Base-by-base conservation (phyloP, 1,140 invertebrate genomes). In the Megalonaias nervosa region DNA sequence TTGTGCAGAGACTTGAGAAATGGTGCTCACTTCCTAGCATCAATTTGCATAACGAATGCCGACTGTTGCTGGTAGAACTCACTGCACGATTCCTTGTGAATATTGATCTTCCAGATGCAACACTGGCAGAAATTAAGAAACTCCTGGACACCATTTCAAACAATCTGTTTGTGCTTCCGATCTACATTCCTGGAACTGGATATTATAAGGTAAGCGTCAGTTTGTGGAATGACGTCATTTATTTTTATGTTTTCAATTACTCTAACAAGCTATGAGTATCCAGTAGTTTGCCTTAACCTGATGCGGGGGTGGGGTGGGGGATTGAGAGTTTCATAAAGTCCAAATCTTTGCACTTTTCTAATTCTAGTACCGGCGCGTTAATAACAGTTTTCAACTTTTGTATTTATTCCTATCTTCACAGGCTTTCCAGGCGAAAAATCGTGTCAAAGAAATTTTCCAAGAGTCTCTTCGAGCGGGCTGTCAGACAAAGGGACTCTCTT, bases 111-210 rank as follows among this genome's bases (percentile, higher is more conserved):
- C 55, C 16, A 21, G 64, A 75, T 23, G 64, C 55, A 57, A 77
- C 82, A n/a, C 58, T 75, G 15, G 38, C 67, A 14, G 9, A 78
- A 16, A 61, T 86, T 15, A 23, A 81, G n/a, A 58, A 71, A 14
- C 71, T 82, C 13, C 83, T 86, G 23, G 59, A 75, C 17, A 77
- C 74, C 55, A 81, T 82, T 21, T 62, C 48, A 5, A 56, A 81
- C 56, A 85, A 85, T 66, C 75, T 87, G 14, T 86, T 87, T 72
- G 83, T 74, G 48, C 72, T 86, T 57, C 86, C 86, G 4, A 13
- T 82, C 67, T 74, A 85, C 67, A 26, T 85, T 5, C 86, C 86
- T 9, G 86, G 86, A 23, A 73, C 71, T 21, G 86, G 84, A 21
- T 68, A 85, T 11, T 61, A 77, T 67, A 87, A 85, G 84, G 86